Base-by-base conservation (phyloP, 2,113 vertebrate species). In the Gymnorhina tibicen region DNA sequence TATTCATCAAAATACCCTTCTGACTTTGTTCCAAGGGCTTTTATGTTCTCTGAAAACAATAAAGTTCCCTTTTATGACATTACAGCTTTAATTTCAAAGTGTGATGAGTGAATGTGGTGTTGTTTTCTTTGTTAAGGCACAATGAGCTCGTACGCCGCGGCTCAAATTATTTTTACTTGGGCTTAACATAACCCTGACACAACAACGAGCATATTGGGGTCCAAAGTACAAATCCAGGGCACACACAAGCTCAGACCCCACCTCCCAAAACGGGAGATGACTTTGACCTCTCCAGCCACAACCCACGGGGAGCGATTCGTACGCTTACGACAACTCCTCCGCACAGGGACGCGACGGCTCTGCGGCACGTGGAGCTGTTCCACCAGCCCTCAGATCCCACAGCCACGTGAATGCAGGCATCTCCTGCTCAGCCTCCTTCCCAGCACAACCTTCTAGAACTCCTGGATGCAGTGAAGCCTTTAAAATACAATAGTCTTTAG, bases 21-120 rank as follows among this genome's bases (percentile, higher is more conserved):
- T 95, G 91, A 95, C 91, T 96, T 89, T 59, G 69, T 82, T 96
- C 85, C 68, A 47, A 93, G 73, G 80, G 82, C 76, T 96, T 89
- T 97, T 90, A 96, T 92, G 91, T 90, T 53, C 87, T 76, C 89
- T 92, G 80, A 95, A 93, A 91, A 97, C 96, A 95, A 97, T 97
- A 96, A 96, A 89, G 91, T 58, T 87, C 68, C 74, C 80, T 95
- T 96, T 97, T 97, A 97, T 89, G 96, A 89, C 93, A 94, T 85
- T 91, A 95, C 86, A 84, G 85, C 93, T 96, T 95, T 62, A 85
- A 93, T 97, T 97, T 96, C 97, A 92, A 97, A 96, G 94, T 73
- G 75, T 89, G 95, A 95, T 72, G 93, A 94, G 87, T 73, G 94
- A 93, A 92, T 35, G 58, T 89, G 88, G 64, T 94, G 95, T 3